Evolutionary conservation across 2,888 invertebrate species (phyloP).

Genomic region (Bellardia bayeri): DNA sequence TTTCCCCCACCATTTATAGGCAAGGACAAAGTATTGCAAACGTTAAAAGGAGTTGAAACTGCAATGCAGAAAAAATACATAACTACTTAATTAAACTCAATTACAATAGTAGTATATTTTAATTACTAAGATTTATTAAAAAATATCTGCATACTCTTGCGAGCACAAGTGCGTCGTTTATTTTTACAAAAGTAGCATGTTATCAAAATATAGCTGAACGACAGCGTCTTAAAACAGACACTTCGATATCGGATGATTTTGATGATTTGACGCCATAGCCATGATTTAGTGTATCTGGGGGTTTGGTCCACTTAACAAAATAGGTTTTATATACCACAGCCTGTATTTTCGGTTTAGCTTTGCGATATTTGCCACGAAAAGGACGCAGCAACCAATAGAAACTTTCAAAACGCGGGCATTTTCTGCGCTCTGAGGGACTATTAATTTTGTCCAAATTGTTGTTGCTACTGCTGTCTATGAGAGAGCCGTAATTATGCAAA

Average conservation of each 20-base stretch:
- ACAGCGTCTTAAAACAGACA: slow-evolving; percentile 77
- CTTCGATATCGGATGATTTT: slow-evolving; percentile 68
- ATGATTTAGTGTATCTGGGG: slow-evolving; percentile 77
- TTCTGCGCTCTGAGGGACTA: slow-evolving; percentile 18
- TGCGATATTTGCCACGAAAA: slow-evolving; percentile 73
- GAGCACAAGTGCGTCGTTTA: neutral
- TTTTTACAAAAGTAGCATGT: neutral
- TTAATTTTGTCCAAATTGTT: slow-evolving; percentile 1
- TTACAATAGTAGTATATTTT: neutral
- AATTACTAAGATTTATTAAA: slow-evolving; percentile 43
- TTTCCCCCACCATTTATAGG: neutral
- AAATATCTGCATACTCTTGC: slow-evolving; percentile 10
- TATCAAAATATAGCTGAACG: slow-evolving; percentile 79
- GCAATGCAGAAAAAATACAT: slow-evolving; percentile 23
- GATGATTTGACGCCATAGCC: slow-evolving; percentile 73
- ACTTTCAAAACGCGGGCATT: slow-evolving; percentile 69
- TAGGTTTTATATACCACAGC: slow-evolving; percentile 82
- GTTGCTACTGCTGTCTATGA: slow-evolving; percentile 63
- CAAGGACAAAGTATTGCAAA: neutral
- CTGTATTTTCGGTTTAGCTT: slow-evolving; percentile 74
- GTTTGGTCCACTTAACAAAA: slow-evolving; percentile 82
- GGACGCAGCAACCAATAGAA: slow-evolving; percentile 79
- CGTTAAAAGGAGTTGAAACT: neutral
- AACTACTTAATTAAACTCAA: neutral
- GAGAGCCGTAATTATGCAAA: slow-evolving; percentile 71